Evolutionary conservation across 2,888 invertebrate species (phyloP), one percentile per base, ranked within the genome.

Genomic region (Encarsia formosa): DNA sequence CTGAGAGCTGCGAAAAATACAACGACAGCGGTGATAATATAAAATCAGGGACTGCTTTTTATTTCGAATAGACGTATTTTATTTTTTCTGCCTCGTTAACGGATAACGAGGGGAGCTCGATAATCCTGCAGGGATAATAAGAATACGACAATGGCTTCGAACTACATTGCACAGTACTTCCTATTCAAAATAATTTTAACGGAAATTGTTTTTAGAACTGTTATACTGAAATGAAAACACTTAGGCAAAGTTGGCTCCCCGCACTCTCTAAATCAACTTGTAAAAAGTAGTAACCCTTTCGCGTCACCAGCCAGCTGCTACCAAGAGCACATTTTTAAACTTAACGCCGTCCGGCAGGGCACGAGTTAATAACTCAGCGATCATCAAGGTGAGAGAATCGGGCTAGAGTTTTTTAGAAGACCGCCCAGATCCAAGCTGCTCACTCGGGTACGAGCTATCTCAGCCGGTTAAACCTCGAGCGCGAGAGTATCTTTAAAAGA

Each of bases 1-100:
- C 70, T 69, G 72, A 73, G 70, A 67, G 57, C 60, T 65, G 70
- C 71, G 69, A 64, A 70, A 70, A 71, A 67, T 71, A 70, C 66
- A 69, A 66, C 61, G 61, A 61, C 67, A n/a, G n/a, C n/a, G n/a
- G n/a, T n/a, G n/a, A n/a, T n/a, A n/a, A n/a, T n/a, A n/a, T n/a
- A n/a, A n/a, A n/a, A n/a, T n/a, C n/a, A n/a, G n/a, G n/a, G n/a
- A n/a, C n/a, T n/a, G n/a, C n/a, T n/a, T n/a, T n/a, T n/a, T n/a
- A n/a, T n/a, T n/a, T n/a, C n/a, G n/a, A n/a, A n/a, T n/a, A n/a
- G 48, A 51, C 41, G 54, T 49, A 52, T 49, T 53, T 51, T 29
- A 39, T 20, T 56, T 57, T 57, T 54, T 54, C 51, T 57, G 52
- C 46, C 46, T 55, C 49, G 49, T 52, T 55, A 55, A n/a, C 45